Percentiles rank a stretch among this genome's conserved stretches.
phyloP scores from a whole-genome alignment of 2,888 invertebrate species.

The Erynnis tages region DNA sequence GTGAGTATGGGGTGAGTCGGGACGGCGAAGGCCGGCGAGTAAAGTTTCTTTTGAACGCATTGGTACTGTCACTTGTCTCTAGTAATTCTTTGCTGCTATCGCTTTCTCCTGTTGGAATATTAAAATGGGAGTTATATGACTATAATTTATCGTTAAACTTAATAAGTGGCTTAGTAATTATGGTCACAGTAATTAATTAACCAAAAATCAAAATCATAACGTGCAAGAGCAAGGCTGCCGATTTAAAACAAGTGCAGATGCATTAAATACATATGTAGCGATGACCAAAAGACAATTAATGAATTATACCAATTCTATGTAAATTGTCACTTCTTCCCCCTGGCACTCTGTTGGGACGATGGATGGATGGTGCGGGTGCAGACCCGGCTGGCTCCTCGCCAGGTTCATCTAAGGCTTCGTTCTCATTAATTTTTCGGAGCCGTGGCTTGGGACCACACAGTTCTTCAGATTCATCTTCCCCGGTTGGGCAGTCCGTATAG shows the following conservation, averaged over 20 bases:
- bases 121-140: neutral
- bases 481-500: slow-evolving; percentile 67
- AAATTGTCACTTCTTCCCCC: slow-evolving; percentile 31
- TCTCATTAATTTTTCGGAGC: slow-evolving; percentile 20
- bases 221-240: no score
- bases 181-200: no score
- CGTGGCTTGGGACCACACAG: slow-evolving; percentile 40
- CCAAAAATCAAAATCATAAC: no score
- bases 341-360: slow-evolving; percentile 49
- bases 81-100: slow-evolving; percentile 83
- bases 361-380: slow-evolving; percentile 61
- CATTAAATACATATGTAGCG: no score
- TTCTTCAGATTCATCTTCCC: slow-evolving; percentile 60
- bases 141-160: no score
- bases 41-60: slow-evolving; percentile 59
- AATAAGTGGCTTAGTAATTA: neutral
- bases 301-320: slow-evolving; percentile 34
- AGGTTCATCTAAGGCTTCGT: slow-evolving; percentile 38
- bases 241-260: no score
- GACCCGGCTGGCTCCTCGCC: slow-evolving; percentile 68
- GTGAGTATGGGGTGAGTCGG: slow-evolving; percentile 58
- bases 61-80: slow-evolving; percentile 80
- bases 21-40: slow-evolving; percentile 61
- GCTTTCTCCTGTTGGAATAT: slow-evolving; percentile 64
- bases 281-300: no score